phyloP scores from a whole-genome alignment of 2,888 invertebrate species.

The Andrena praecox region DNA sequence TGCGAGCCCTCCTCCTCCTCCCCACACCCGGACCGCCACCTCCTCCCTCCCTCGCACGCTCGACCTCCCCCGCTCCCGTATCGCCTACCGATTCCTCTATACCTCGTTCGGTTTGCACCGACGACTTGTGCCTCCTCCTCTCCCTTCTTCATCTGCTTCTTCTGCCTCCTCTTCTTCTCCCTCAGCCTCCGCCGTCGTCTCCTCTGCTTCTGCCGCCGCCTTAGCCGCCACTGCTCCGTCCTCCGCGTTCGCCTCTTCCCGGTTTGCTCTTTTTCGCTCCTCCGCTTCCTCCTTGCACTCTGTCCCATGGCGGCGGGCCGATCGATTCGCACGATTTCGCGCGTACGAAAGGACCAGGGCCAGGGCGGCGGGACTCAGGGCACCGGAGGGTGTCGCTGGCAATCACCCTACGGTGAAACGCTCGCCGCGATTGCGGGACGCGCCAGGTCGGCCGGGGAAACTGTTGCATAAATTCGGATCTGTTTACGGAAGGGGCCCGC shows the following conservation, averaged over 20 bases:
- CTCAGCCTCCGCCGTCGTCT: constrained; percentile 53
- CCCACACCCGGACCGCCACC: constrained; percentile 57
- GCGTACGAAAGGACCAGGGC: constrained; percentile 49
- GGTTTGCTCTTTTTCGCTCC: constrained; percentile 60
- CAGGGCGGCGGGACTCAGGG: constrained; percentile 25
- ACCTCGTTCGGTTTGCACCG: constrained; percentile 74
- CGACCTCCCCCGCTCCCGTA: constrained; percentile 79
- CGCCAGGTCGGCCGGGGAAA: not conserved
- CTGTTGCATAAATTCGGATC: constrained; percentile 67
- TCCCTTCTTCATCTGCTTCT: constrained; percentile 23
- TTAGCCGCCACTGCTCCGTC: constrained; percentile 37
- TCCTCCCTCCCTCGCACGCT: constrained; percentile 56
- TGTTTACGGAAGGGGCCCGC: constrained; percentile 67
- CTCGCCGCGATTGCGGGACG: not conserved
- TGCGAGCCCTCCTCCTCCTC: constrained; percentile 56
- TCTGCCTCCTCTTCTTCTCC: constrained; percentile 38
- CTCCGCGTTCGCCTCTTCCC: constrained; percentile 46
- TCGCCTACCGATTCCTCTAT: constrained; percentile 79
- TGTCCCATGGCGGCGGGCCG: constrained; percentile 60
- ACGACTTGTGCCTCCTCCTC: constrained; percentile 49
- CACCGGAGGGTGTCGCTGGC: constrained; percentile 12
- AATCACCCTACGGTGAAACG: not conserved
- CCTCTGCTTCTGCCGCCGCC: constrained; percentile 48
- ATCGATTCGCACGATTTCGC: constrained; percentile 71
- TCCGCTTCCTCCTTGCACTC: constrained; percentile 64